Percentiles rank a stretch among this genome's conserved stretches.
Conservation (phyloP, 2,113 vertebrate genomes). For the Meles meles region DNA sequence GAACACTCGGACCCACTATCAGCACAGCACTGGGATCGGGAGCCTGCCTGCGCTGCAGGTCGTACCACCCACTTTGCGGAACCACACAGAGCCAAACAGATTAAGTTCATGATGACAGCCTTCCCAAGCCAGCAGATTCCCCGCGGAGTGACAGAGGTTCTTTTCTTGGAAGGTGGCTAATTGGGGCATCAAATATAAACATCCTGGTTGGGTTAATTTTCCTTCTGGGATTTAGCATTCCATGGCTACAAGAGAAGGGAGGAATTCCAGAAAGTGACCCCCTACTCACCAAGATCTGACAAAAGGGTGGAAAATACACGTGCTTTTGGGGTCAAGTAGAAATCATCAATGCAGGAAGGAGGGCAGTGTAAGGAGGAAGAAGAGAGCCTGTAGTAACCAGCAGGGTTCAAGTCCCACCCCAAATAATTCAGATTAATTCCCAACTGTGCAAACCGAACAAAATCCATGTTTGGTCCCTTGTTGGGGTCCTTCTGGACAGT, state of each 20-base stretch:
- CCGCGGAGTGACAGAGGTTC: accelerated
- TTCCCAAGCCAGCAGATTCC: accelerated
- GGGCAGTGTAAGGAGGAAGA: neutral
- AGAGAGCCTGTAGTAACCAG: accelerated
- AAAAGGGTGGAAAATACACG: neutral
- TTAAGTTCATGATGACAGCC: neutral
- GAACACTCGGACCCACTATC: accelerated
- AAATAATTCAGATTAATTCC: neutral
- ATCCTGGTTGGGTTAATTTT: neutral
- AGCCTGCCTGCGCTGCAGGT: neutral
- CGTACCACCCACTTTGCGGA: accelerated
- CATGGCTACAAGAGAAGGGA: neutral
- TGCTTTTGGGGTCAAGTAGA: neutral
- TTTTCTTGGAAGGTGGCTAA: neutral
- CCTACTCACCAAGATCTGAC: neutral
- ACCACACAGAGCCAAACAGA: neutral
- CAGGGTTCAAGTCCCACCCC: neutral
- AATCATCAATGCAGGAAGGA: accelerated
- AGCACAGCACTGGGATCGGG: neutral
- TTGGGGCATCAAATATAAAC: neutral
- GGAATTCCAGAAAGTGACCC: neutral
- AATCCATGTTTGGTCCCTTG: accelerated
- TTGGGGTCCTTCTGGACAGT: neutral
- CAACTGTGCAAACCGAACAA: too few species aligned
- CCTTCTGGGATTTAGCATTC: neutral